Base-by-base conservation (phyloP, 2,797 vertebrate genomes). In the Sebastes itinus region DNA sequence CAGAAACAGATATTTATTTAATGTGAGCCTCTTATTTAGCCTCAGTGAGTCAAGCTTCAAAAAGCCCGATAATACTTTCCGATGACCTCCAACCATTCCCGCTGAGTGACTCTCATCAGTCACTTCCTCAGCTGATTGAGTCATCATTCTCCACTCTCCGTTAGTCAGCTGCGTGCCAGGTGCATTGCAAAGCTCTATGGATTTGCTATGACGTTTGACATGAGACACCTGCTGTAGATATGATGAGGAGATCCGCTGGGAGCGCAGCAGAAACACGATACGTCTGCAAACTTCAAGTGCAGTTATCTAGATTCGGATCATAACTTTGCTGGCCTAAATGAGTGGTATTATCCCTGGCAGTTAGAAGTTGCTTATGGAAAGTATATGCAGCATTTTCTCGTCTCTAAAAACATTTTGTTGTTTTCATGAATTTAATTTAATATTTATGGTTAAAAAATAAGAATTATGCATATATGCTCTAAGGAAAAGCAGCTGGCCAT, bases 41-140 rank as follows among this genome's bases (percentile, higher is more conserved):
- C 32, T 7, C 46, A 11, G 62, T 83, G 89, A 90, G 79, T 90
- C 87, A 72, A 59, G 78, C 80, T 87, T 80, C 72, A 82, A 83
- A 86, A 81, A 80, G 65, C 75, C 73, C 14, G 77, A 90, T 90
- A 82, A 88, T 92, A 83, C 81, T 93, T 93, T 93, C 87, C 81
- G 55, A 84, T 88, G 88, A 92, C 88, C 90, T 90, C 88, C 77
- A 80, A 63, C 80, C 83, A 49, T 92, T 89, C 78, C 78, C 49
- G 77, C 78, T 72, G 81, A 84, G 83, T 89, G 89, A 92, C 88
- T 88, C 84, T 90, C 90, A 89, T 92, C 93, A 90, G 90, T 92
- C 88, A 92, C 88, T 94, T 94, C 92, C 92, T 91, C 77, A 3
- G 75, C 68, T 89, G 91, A 93, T 92, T 94, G 88, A 94, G 86